Percentiles rank a stretch among this genome's conserved stretches.
These are phyloP conservation scores for Zaprionus kolodkinae DNA, from an alignment of 1,140 invertebrate genomes.

Conservation along the genomic window DNA sequence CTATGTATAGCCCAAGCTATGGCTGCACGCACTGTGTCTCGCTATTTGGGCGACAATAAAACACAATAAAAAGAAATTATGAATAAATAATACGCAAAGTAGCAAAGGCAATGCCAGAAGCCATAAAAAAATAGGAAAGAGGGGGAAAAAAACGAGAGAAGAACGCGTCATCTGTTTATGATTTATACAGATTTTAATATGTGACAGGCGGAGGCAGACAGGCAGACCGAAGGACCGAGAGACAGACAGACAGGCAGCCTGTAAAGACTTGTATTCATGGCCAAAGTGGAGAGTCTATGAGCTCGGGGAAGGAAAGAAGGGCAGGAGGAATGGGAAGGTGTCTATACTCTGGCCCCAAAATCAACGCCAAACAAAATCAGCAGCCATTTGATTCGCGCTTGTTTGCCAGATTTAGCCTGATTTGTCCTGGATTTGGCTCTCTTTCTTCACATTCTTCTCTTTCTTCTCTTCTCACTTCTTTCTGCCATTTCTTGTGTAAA, in stretches of 20 bases:
- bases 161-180: conserved; percentile 75
- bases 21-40: conserved; percentile 7
- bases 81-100: conserved; percentile 79
- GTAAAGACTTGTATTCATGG: background rate
- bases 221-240: background rate
- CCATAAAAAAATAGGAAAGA: conserved; percentile 1
- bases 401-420: conserved; percentile 52
- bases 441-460: conserved; percentile 4
- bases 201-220: conserved; percentile 26
- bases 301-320: too few species aligned
- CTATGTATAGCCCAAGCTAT: background rate
- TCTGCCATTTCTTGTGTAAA: conserved; percentile 50
- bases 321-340: background rate
- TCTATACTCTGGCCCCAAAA: conserved; percentile 37
- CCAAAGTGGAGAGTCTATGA: background rate
- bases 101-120: conserved; percentile 62
- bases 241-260: conserved; percentile 10
- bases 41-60: conserved; percentile 64
- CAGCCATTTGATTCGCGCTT: conserved; percentile 61
- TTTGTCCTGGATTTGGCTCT: conserved; percentile 26
- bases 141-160: conserved; percentile 15
- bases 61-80: conserved; percentile 81
- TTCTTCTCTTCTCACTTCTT: too few species aligned
- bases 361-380: conserved; percentile 70
- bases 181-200: conserved; percentile 80